Base-by-base conservation (phyloP, 2,113 vertebrate genomes). In the Callipepla squamata region DNA sequence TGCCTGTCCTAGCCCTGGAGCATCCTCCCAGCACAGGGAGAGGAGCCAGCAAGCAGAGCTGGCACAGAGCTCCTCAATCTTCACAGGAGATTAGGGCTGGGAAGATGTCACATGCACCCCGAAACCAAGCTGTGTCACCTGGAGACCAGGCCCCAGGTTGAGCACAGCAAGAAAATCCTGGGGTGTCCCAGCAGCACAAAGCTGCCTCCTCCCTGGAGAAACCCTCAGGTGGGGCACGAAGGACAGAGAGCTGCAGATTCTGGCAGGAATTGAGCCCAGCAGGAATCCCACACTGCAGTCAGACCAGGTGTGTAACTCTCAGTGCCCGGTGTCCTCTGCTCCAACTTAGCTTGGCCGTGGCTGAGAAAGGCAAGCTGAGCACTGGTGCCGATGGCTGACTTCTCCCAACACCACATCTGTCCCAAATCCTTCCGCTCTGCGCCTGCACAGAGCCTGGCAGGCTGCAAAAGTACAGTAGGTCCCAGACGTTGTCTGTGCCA, bases 361-460 rank as follows among this genome's bases (percentile, higher is more conserved):
- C 44, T 70, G 9, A 34, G 7, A 77, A 65, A 75, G 23, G 38
- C 2, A 3, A 62, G 47, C 9, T 11, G 10, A 88, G 61, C 53
- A 22, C 44, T 57, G 22, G 19, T 4, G 6, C 12, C 40, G 13
- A 23, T 1, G 5, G 14, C 9, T 1, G 8, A 3, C 13, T 50
- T 45, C 42, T 69, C 67, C 11, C 38, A 72, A 59, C n/a, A 2
- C 1, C 25, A 47, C 9, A 19, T 48, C 48, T 44, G 67, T 5
- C 38, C 28, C 11, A 47, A 42, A 67, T 40, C 20, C 28, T 57
- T 80, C 58, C 40, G 5, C 58, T 81, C 47, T 57, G 58, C 14
- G 28, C 30, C 23, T 1, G 3, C 17, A 36, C 6, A 2, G 23
- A 20, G 4, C 38, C 36, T 62, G 28, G n/a, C 23, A 7, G 8